These are phyloP conservation scores for Caranx ignobilis DNA, from an alignment of 2,113 vertebrate genomes.

Conservation along the genomic window DNA sequence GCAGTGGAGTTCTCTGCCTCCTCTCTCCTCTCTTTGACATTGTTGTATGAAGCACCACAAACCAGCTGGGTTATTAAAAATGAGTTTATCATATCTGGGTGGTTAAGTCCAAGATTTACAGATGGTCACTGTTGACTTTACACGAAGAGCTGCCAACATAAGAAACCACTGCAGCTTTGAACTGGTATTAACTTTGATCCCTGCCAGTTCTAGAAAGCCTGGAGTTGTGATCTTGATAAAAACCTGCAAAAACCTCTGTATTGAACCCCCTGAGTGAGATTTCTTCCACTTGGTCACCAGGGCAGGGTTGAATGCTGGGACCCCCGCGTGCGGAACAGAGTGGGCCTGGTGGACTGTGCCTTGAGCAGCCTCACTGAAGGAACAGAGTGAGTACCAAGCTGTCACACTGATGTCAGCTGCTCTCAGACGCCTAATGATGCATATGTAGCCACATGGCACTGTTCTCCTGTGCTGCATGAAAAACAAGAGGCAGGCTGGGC, in stretches of 20 bases:
- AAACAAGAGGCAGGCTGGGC: constrained; percentile 33
- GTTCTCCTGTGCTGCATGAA: constrained; percentile 11
- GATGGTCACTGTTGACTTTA: background rate
- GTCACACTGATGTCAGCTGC: background rate
- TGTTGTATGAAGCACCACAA: constrained; percentile 13
- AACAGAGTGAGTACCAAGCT: constrained; percentile 87
- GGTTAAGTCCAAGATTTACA: constrained; percentile 33
- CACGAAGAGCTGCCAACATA: constrained; percentile 4
- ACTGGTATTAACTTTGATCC: background rate
- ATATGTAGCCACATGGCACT: constrained; percentile 25
- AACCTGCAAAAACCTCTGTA: background rate
- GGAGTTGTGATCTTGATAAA: background rate
- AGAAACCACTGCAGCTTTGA: background rate
- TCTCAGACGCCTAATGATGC: background rate
- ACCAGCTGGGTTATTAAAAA: constrained; percentile 38
- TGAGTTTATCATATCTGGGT: constrained; percentile 15
- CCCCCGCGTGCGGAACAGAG: constrained; percentile 89
- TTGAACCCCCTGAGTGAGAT: constrained; percentile 20
- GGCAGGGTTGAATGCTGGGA: constrained; percentile 98
- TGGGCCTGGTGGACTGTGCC: constrained; percentile 93
- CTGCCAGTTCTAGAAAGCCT: background rate
- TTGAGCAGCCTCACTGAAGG: constrained; percentile 91
- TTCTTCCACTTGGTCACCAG: constrained; percentile 69
- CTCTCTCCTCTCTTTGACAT: constrained; percentile 2
- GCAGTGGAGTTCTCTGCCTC: background rate